Percentiles rank a stretch among this genome's conserved stretches.
phyloP scores from a whole-genome alignment of 92 coral and sea anemone genomes.

The Meandrina meandrites region DNA sequence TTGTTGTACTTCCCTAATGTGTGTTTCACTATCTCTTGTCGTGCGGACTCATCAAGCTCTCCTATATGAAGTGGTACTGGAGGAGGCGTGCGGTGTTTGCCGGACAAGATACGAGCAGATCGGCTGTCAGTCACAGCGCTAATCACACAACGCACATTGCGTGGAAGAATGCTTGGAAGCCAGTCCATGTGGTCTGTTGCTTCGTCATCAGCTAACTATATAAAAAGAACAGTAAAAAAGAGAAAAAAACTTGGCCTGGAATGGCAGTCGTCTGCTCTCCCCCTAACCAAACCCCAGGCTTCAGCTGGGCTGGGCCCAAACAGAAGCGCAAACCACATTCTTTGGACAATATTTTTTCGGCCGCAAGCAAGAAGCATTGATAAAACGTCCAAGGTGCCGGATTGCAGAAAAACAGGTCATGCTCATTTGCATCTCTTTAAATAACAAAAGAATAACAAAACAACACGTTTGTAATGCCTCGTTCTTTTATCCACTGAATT shows the following conservation, averaged over 20 bases:
- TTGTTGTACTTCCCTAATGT: conserved; percentile 74
- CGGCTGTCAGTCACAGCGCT: conserved; percentile 74
- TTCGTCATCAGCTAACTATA: conserved; percentile 66
- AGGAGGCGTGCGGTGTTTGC: conserved; percentile 19
- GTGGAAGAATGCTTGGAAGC: conserved; percentile 63
- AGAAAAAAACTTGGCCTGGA: background rate
- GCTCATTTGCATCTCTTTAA: too few species aligned
- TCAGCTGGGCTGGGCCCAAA: too few species aligned
- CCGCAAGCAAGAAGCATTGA: background rate
- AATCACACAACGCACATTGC: conserved; percentile 60
- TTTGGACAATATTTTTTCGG: too few species aligned
- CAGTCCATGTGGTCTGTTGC: conserved; percentile 57
- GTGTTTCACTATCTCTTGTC: conserved; percentile 68
- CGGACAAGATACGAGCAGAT: conserved; percentile 47
- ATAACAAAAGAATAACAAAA: too few species aligned
- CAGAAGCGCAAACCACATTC: too few species aligned
- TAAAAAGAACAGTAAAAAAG: background rate
- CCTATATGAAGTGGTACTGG: conserved; percentile 59
- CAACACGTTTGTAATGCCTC: too few species aligned
- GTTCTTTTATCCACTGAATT: too few species aligned
- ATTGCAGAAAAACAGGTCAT: too few species aligned
- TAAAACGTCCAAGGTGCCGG: too few species aligned
- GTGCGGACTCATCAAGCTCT: conserved; percentile 53
- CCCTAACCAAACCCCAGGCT: too few species aligned
- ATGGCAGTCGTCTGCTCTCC: too few species aligned